Evolutionary conservation across 2,888 invertebrate genomes (phyloP).

Genomic region (Brachypalpus laphriformis): DNA sequence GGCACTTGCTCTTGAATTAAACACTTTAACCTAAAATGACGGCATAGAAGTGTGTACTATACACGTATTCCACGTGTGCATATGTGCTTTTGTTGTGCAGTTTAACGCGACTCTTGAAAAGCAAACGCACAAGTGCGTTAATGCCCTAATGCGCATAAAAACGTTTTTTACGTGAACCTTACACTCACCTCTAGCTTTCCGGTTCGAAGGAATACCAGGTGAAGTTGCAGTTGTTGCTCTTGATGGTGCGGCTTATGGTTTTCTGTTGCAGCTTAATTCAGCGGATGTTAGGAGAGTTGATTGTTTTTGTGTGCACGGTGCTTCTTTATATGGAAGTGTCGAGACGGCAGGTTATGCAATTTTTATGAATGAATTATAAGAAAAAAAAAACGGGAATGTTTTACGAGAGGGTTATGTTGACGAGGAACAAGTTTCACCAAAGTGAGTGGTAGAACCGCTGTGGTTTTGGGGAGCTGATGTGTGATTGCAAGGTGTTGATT

Average conservation of each 20-base stretch:
- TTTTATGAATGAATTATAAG: background rate
- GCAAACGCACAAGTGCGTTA: constrained; percentile 43
- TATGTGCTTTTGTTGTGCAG: constrained; percentile 12
- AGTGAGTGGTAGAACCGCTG: background rate
- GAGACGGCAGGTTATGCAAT: constrained; percentile 10
- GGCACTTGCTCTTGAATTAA: constrained; percentile 9
- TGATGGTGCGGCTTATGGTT: constrained; percentile 20
- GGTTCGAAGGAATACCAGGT: constrained; percentile 18
- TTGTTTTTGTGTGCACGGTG: background rate
- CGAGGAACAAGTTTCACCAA: background rate
- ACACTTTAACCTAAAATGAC: constrained; percentile 10
- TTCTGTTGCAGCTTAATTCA: constrained; percentile 43
- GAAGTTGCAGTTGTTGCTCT: constrained; percentile 1
- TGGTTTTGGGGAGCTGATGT: background rate
- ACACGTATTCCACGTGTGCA: background rate
- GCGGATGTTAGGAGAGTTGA: constrained; percentile 9
- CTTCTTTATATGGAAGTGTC: constrained; percentile 13
- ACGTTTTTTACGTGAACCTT: background rate
- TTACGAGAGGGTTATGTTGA: background rate
- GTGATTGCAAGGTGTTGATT: background rate
- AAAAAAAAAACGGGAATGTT: background rate
- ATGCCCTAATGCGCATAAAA: constrained; percentile 28
- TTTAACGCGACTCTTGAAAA: background rate
- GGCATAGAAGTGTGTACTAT: background rate
- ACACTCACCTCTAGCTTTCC: constrained; percentile 24